Percentiles rank a stretch among this genome's conserved stretches.
phyloP scores from a whole-genome alignment of 35 echinoderm and acorn worm species.

The Ophiothrix spiculata region DNA sequence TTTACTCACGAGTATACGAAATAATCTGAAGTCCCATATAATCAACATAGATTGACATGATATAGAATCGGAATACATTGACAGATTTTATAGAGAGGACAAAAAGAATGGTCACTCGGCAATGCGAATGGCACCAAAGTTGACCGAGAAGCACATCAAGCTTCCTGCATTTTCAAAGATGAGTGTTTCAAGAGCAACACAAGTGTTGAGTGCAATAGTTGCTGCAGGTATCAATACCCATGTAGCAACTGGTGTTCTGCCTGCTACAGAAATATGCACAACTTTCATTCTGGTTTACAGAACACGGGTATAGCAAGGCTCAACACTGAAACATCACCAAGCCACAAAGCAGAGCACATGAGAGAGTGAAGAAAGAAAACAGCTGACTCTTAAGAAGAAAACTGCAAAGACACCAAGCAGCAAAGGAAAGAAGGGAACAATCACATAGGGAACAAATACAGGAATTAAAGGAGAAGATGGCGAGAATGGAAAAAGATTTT shows the following conservation, averaged over 20 bases:
- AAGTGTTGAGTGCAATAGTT: constrained; percentile 45
- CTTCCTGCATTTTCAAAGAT: constrained; percentile 45
- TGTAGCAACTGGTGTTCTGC: constrained; percentile 29
- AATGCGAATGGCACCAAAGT: constrained; percentile 46
- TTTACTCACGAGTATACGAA: constrained; percentile 33
- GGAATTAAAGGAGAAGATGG: no score
- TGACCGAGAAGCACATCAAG: constrained; percentile 26
- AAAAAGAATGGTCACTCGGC: background rate
- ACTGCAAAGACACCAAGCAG: no score
- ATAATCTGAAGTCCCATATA: constrained; percentile 43
- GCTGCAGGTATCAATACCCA: constrained; percentile 47
- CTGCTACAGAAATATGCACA: no score
- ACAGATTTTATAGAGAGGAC: constrained; percentile 35
- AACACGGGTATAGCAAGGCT: no score
- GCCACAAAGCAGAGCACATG: no score
- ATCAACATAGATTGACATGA: constrained; percentile 17
- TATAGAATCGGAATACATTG: constrained; percentile 47
- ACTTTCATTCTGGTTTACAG: no score
- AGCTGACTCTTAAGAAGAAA: no score
- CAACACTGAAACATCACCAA: no score
- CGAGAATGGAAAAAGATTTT: no score
- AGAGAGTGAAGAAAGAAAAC: no score
- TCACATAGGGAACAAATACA: no score
- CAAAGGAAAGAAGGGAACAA: no score
- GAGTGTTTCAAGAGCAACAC: constrained; percentile 48